A percentile compares a stretch with the other conserved stretches of the same genome.
Conservation (phyloP, 2,113 vertebrate genomes). For the Limanda limanda region DNA sequence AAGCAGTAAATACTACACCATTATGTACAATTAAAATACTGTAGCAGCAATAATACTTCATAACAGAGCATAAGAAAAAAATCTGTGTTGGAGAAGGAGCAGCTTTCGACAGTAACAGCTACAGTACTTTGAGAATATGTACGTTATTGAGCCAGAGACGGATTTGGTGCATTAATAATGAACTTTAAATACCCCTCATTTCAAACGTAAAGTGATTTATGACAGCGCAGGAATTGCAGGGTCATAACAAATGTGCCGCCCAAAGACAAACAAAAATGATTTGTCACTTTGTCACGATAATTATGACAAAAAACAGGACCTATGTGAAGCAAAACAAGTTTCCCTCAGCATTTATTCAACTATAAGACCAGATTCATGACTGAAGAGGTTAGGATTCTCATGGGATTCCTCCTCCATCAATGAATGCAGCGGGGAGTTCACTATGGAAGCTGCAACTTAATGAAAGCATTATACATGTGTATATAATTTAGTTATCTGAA, state of each 20-base stretch:
- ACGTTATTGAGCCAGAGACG: not conserved
- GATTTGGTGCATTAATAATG: conserved; percentile 7
- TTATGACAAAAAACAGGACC: conserved; percentile 28
- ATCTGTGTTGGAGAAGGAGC: not conserved
- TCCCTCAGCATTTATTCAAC: not conserved
- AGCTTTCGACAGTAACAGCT: not conserved
- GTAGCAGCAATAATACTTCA: not conserved
- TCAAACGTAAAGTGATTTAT: conserved; percentile 25
- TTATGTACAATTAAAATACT: conserved; percentile 3
- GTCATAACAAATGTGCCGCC: conserved; percentile 34
- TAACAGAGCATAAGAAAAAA: not conserved
- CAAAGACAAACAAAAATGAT: not conserved
- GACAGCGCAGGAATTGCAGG: conserved; percentile 17
- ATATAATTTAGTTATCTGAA: not conserved
- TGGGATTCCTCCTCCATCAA: not conserved
- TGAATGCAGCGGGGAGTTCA: too few relatives aligned
- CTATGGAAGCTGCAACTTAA: not conserved
- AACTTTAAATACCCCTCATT: conserved; percentile 13
- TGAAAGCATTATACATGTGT: conserved; percentile 1
- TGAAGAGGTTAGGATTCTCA: not conserved
- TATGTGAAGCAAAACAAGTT: conserved; percentile 21
- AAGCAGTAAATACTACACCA: not conserved
- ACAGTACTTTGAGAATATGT: not conserved
- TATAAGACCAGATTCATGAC: conserved; percentile 5
- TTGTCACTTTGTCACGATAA: conserved; percentile 35